Conservation (phyloP, 2,113 vertebrate species). For the Zosterops borbonicus region DNA sequence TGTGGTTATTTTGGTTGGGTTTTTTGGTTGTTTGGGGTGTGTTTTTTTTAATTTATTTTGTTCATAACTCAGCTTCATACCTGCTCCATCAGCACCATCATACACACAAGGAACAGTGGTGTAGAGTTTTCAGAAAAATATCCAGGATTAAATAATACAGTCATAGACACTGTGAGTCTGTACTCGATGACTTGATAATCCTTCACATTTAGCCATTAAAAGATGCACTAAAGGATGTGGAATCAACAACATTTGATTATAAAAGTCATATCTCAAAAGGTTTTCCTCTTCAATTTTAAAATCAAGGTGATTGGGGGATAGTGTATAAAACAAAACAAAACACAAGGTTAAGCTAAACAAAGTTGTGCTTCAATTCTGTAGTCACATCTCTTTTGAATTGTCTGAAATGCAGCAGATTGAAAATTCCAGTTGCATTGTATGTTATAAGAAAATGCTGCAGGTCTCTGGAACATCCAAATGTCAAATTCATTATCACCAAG, state of each 20-base stretch:
- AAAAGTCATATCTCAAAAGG: not conserved
- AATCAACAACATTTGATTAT: not conserved
- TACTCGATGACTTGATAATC: not conserved
- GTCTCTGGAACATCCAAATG: not conserved
- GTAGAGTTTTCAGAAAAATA: not conserved
- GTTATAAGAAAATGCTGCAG: not conserved
- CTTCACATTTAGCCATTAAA: slow-evolving; percentile 18
- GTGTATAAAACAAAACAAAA: not conserved
- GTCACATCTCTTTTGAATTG: not conserved
- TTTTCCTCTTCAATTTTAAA: not conserved
- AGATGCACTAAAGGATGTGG: not conserved
- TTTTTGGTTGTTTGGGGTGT: not conserved
- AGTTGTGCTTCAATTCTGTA: not conserved
- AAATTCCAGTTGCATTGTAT: not conserved
- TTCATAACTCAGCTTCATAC: not conserved
- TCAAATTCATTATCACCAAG: not conserved
- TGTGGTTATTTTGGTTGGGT: not conserved
- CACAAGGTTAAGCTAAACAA: not conserved
- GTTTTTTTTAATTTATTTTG: slow-evolving; percentile 38
- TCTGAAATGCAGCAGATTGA: not conserved
- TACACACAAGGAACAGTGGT: not conserved
- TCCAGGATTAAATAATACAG: not conserved
- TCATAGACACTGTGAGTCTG: not conserved
- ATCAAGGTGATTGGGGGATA: not conserved
- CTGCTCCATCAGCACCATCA: not conserved